These are phyloP conservation scores for Ophion slaviceki DNA, from an alignment of 2,888 invertebrate genomes.

Conservation along the genomic window DNA sequence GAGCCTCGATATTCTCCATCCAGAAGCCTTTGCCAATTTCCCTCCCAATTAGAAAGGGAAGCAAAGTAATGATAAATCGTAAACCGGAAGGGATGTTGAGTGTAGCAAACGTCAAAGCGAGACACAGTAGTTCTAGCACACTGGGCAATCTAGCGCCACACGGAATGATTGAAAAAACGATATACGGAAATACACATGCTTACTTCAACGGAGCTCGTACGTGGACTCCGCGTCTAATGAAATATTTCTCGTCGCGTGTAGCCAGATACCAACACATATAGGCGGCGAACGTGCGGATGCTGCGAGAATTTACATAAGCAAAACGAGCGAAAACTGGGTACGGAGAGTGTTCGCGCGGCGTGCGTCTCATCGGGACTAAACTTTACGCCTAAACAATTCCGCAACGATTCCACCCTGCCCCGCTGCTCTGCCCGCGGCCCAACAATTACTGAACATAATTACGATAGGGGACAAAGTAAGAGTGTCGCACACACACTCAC, in stretches of 20 bases:
- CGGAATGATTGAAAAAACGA: background rate
- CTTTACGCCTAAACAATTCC: constrained; percentile 70
- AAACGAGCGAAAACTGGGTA: constrained; percentile 30
- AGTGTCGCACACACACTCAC: background rate
- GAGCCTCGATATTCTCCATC: too few relatives aligned
- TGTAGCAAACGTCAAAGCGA: too few relatives aligned
- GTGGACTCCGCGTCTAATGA: background rate
- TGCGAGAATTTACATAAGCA: constrained; percentile 12
- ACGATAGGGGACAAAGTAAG: constrained; percentile 46
- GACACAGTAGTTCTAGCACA: too few relatives aligned
- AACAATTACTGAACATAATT: constrained; percentile 66
- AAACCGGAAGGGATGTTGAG: too few relatives aligned
- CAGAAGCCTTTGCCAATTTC: too few relatives aligned
- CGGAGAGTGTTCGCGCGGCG: constrained; percentile 39
- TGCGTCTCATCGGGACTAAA: constrained; percentile 60
- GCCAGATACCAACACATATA: background rate
- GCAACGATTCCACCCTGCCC: background rate
- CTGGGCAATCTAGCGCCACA: too few relatives aligned
- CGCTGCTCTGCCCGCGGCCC: background rate
- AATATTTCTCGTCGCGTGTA: background rate
- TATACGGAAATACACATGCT: background rate
- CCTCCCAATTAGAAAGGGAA: too few relatives aligned
- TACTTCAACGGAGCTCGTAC: background rate
- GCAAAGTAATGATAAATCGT: too few relatives aligned
- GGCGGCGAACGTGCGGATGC: background rate